Base-by-base conservation (phyloP, 2,113 vertebrate genomes). In the Holacanthus passer region DNA sequence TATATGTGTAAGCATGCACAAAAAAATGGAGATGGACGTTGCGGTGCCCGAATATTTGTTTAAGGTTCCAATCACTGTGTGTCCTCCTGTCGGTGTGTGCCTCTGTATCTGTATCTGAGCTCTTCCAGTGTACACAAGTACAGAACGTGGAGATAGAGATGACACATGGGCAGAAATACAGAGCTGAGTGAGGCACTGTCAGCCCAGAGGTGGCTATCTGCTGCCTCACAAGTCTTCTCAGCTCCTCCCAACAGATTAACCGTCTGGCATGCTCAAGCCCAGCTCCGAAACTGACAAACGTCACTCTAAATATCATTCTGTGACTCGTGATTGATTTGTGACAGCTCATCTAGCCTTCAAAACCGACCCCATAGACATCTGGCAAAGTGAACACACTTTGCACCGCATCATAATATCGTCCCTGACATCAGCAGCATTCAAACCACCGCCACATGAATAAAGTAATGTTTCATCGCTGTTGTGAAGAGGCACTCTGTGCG, bases 181-280 rank as follows among this genome's bases (percentile, higher is more conserved):
- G 82, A 79, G 78, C 65, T 66, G 70, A 88, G 82, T 86, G 69
- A 68, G 82, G 69, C 70, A 68, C 82, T 73, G 92, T 90, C 92
- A 88, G 77, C 73, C 78, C 67, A 84, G 78, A 88, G 75, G 87
- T 79, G 85, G 70, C 84, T 86, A 84, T 87, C 86, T 64, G 60
- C 78, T 27, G 75, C 62, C 62, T 82, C 81, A 80, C 73, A 89
- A 76, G 77, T 73, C 64, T 67, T 45, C 73, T 53, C 78, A 53
- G 70, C 82, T 65, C 63, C 59, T 81, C 82, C 79, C 77, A 72
- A 32, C 64, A 85, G 81, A 90, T 91, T 77, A 90, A 83, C 59
- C 45, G 77, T 67, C 82, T 83, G 83, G 47, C 79, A 81, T 12
- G 39, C 75, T 82, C 59, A 77, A n/a, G 62, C 68, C 73, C 74